phyloP scores from a whole-genome alignment of 2,888 invertebrate genomes.

The Drosophila pseudotakahashii region DNA sequence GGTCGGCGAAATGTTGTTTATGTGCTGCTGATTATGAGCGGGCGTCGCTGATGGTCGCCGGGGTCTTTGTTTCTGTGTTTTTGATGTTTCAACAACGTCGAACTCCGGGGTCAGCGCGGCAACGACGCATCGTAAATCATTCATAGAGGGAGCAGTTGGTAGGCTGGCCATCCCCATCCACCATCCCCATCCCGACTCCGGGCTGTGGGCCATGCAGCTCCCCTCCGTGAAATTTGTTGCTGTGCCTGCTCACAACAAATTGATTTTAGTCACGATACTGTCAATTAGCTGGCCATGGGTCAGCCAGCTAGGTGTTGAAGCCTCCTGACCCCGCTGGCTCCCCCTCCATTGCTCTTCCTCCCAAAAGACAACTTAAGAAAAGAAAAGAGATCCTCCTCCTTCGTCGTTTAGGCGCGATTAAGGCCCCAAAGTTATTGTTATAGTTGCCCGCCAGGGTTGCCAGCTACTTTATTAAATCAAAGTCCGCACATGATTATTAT shows the following conservation, averaged over 20 bases:
- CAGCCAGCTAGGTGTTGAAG: constrained; percentile 75
- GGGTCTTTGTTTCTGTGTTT: constrained; percentile 58
- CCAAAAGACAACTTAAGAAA: not conserved
- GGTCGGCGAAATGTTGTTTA: constrained; percentile 73
- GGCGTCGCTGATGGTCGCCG: constrained; percentile 70
- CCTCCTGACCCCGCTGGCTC: constrained; percentile 36
- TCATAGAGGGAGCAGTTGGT: constrained; percentile 67
- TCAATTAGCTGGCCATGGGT: constrained; percentile 83
- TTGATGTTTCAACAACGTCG: constrained; percentile 78
- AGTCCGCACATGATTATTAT: constrained; percentile 81
- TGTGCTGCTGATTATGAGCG: constrained; percentile 79
- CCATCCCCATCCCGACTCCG: constrained; percentile 6
- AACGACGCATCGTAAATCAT: constrained; percentile 82
- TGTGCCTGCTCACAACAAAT: constrained; percentile 79
- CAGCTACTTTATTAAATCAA: constrained; percentile 81
- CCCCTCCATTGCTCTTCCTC: not conserved
- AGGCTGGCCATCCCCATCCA: constrained; percentile 3
- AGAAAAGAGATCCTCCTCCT: constrained; percentile 30
- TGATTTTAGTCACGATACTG: constrained; percentile 84
- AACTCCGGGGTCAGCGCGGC: constrained; percentile 73
- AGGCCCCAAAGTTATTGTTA: constrained; percentile 78
- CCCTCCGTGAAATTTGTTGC: constrained; percentile 73
- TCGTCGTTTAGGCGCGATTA: constrained; percentile 75
- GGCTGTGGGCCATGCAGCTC: constrained; percentile 10
- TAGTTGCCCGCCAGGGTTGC: constrained; percentile 64